Conservation (phyloP, 2,888 invertebrate species). For the Tethea ocularis region DNA sequence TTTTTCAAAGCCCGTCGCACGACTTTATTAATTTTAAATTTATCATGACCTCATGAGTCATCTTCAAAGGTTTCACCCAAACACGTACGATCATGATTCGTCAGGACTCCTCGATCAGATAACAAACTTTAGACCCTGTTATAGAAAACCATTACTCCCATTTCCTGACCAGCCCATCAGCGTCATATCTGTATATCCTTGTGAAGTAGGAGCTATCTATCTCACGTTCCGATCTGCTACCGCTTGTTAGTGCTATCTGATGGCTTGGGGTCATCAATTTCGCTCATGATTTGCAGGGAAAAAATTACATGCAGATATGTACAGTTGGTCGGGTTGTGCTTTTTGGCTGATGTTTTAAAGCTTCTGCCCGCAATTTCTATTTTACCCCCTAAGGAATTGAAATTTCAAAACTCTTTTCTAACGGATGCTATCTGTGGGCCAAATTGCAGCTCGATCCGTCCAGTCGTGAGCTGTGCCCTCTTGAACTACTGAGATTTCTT, state of each 20-base stretch:
- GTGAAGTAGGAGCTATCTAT: conserved; percentile 33
- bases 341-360: neutral
- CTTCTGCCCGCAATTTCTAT: too few species aligned
- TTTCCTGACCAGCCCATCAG: conserved; percentile 21
- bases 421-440: too few species aligned
- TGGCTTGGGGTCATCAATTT: conserved; percentile 67
- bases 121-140: neutral
- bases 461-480: too few species aligned
- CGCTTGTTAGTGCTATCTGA: conserved; percentile 73
- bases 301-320: conserved; percentile 35
- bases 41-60: neutral
- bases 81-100: neutral
- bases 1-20: too few species aligned
- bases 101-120: neutral
- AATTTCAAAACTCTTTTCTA: too few species aligned
- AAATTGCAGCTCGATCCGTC: too few species aligned
- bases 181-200: conserved; percentile 14
- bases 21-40: too few species aligned
- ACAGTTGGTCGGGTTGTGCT: conserved; percentile 20
- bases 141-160: conserved; percentile 16
- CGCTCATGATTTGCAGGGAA: conserved; percentile 58
- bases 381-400: too few species aligned
- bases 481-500: too few species aligned
- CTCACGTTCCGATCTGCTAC: conserved; percentile 71
- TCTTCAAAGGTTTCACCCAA: neutral